Evolutionary conservation across 2,797 vertebrate species (phyloP), one percentile per base, ranked within the genome.

Genomic region (Parauchenoglanis punctatus): DNA sequence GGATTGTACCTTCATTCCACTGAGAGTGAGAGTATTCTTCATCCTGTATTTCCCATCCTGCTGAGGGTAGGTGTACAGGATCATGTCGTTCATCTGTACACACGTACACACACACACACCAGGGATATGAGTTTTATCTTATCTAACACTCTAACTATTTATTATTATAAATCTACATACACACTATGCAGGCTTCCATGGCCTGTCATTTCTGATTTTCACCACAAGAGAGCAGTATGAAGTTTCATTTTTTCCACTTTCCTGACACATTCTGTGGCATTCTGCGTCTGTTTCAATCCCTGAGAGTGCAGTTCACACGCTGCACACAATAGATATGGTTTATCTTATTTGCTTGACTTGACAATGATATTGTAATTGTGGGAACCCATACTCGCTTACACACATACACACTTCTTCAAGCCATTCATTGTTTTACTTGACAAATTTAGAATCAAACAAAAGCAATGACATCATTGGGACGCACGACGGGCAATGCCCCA

Each of bases 11-110:
- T 97, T 98, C 97, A 99, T 98, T 84, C 95, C 96, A 84, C 97
- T 96, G 58, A 99, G 94, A 80, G 95, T 92, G 31, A 99, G 95
- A 0, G 97, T 97, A 90, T 97, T 98, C 93, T 97, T 99, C 46
- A 99, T 95, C 88, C 94, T 95, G 94, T 99, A 99, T 94, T 98
- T 99, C 31, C 98, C 98, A 84, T 98, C 97, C 92, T 99, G 99
- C 94, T 99, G 97, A 81, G 98, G 98, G 91, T 97, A 98, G 0
- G 98, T 99, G 91, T 99, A 99, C 31, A 99, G 95, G 91, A 99
- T 97, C 76, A 98, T 94, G 68, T 99, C 98, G 7, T 97, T 99
- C 97, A 99, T 99, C 98, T 99, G 88, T 77, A 86, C 28, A 88
- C 78, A 78, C 76, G 70, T n/a, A 87, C 18, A 44, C 40, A 54